phyloP scores from a whole-genome alignment of 2,113 vertebrate genomes.

The Anser brachyrhynchus region DNA sequence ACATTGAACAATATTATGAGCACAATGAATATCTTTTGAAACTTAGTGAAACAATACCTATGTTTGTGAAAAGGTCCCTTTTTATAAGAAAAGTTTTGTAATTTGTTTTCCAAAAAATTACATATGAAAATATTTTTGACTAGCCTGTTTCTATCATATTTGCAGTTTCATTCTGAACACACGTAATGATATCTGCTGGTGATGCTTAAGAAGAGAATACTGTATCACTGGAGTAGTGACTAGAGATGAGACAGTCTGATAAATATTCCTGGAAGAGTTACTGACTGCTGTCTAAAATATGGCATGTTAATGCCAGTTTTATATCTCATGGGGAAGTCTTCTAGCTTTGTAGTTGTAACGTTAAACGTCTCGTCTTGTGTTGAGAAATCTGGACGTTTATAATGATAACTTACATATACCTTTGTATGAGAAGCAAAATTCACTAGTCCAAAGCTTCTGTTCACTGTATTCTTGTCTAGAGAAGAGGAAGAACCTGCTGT shows the following conservation, averaged over 20 bases:
- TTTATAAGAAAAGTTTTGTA: background rate
- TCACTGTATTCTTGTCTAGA: background rate
- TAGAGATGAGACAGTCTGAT: background rate
- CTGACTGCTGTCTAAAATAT: background rate
- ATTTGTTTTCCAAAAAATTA: background rate
- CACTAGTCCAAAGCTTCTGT: background rate
- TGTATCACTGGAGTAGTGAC: background rate
- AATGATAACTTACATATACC: accelerated
- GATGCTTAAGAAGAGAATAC: background rate
- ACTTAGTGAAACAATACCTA: background rate
- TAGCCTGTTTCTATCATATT: background rate
- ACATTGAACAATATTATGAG: background rate
- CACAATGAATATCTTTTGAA: background rate
- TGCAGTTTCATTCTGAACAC: background rate
- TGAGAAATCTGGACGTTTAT: background rate
- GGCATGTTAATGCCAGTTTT: background rate
- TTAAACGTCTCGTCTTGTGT: background rate
- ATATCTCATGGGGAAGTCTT: background rate
- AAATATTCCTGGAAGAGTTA: background rate
- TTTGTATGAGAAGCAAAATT: background rate
- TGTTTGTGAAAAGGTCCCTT: background rate
- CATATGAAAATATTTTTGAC: background rate
- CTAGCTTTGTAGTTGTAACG: background rate
- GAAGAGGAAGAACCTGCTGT: background rate
- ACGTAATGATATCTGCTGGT: background rate